Evolutionary conservation across 2,113 vertebrate species (phyloP).

Genomic region (Pachyramphus minor): DNA sequence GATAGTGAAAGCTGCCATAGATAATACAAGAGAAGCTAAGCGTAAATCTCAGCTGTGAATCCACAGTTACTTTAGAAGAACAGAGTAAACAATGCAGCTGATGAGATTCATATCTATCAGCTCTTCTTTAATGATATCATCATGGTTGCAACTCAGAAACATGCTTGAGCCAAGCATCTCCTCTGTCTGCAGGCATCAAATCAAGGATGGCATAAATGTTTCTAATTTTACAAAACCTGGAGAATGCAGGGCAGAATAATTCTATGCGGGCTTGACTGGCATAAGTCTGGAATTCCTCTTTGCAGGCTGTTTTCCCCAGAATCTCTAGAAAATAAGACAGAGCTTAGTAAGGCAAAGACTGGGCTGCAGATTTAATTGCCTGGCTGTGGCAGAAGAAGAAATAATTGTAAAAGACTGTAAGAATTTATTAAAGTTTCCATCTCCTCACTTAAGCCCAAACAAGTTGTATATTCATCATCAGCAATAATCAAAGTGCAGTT

Average conservation of each 20-base stretch:
- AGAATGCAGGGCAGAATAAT: neutral
- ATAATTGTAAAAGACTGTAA: neutral
- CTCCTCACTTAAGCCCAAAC: neutral
- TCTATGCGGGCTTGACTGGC: neutral
- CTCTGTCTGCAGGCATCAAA: neutral
- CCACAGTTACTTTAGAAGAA: neutral
- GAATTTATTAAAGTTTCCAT: conserved; percentile 17
- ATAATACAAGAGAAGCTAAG: neutral
- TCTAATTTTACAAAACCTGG: neutral
- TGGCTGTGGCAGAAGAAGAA: neutral
- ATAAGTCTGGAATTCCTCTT: neutral
- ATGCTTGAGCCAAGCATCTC: neutral
- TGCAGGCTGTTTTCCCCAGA: neutral
- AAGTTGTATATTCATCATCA: neutral
- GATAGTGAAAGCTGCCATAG: neutral
- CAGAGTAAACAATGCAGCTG: neutral
- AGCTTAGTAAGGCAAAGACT: neutral
- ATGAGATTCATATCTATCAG: neutral
- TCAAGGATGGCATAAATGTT: neutral
- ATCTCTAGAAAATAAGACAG: neutral
- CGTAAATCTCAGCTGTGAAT: neutral
- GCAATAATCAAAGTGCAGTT: neutral
- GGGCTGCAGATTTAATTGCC: neutral
- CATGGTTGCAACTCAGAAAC: neutral
- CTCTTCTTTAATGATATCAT: neutral